Evolutionary conservation across 2,797 vertebrate genomes (phyloP), one percentile per base, ranked within the genome.

Genomic region (Dryobates pubescens): DNA sequence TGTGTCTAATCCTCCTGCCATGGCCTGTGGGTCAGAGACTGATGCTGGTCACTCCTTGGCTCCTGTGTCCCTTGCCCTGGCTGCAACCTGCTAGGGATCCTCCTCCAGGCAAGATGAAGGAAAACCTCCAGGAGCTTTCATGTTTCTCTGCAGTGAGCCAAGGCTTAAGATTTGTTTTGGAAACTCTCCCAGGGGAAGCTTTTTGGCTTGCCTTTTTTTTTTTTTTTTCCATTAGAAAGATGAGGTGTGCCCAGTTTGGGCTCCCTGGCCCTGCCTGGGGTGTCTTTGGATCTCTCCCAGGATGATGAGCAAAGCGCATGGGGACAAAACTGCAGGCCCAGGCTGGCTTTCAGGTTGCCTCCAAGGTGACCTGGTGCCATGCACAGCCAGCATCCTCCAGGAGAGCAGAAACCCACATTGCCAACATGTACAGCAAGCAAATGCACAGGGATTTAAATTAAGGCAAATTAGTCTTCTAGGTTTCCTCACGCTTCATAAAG

Each of bases 131-230:
- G 36, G 58, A 92, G 18, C 13, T 77, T 87, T 79, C 73, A 72
- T 7, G 1, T 85, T 80, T 77, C 86, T 87, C 67, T 78, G 13
- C 0, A 2, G n/a, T 17, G 15, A 77, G 73, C 82, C 54, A 56
- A 87, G 20, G 64, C 64, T 82, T 2, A 1, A 54, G 45, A 58
- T 92, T 95, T 91, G 70, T 86, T 92, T 91, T 90, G 88, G 90
- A 93, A 94, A 19, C 59, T 78, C 70, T 94, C 92, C 88, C 92
- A 61, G 67, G 90, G 62, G 76, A 89, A 58, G 51, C 3, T 58
- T 85, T 92, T 89, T 82, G 36, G 32, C 76, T 78, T 61, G 49
- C 2, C 19, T 43, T 61, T 70, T 56, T 83, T 86, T 84, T 84
- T 56, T 32, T 19, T 20, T 30, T 34, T 11, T 7, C 34, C 63